These are phyloP conservation scores for Clarias laeviceps DNA, from an alignment of 2,797 vertebrate species.

Conservation along the genomic window DNA sequence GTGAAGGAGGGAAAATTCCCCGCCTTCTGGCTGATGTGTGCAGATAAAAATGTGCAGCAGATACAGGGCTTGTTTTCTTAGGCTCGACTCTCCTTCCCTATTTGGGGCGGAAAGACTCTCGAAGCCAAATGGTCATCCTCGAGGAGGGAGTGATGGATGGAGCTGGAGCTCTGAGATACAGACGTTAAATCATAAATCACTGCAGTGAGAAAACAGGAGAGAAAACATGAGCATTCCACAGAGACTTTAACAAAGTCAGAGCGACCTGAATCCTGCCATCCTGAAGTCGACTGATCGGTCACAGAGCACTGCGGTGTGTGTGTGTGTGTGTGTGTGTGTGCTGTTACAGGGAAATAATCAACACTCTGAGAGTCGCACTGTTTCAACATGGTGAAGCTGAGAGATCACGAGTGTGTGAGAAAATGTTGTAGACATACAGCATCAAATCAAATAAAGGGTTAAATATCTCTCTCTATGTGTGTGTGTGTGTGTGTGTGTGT, in stretches of 20 bases:
- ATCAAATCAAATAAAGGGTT: too few relatives aligned
- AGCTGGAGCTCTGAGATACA: conserved; percentile 26
- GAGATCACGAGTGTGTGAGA: background rate
- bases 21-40: conserved; percentile 47
- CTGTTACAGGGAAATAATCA: background rate
- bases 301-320: too few relatives aligned
- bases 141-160: conserved; percentile 52
- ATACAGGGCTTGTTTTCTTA: conserved; percentile 40
- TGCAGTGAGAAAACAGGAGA: conserved; percentile 22
- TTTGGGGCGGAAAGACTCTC: conserved; percentile 48
- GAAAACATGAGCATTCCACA: conserved; percentile 13
- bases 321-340: background rate
- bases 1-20: conserved; percentile 14
- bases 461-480: background rate
- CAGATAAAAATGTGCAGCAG: conserved; percentile 49
- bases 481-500: conserved; percentile 1
- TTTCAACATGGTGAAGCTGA: background rate
- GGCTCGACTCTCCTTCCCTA: conserved; percentile 46
- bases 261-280: background rate
- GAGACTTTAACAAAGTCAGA: background rate
- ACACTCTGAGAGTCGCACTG: background rate
- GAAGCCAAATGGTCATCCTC: conserved; percentile 56
- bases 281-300: background rate
- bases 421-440: too few relatives aligned
- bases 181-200: conserved; percentile 35